A percentile compares a stretch with the other conserved stretches of the same genome.
Conservation (phyloP, 2,797 vertebrate genomes). For the Diceros bicornis region DNA sequence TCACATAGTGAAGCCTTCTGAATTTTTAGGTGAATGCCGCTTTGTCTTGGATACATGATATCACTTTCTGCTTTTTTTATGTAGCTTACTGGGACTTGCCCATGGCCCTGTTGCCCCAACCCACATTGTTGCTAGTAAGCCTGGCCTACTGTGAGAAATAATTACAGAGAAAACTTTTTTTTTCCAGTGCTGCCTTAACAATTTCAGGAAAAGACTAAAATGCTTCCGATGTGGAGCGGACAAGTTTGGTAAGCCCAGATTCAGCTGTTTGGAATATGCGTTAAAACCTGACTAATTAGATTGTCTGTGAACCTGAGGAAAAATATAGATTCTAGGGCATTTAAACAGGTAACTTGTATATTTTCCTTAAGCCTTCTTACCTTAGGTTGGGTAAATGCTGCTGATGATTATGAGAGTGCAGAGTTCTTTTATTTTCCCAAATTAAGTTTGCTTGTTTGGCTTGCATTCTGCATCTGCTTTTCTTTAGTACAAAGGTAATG, state of each 20-base stretch:
- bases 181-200: constrained; percentile 99
- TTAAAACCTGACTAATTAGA: constrained; percentile 33
- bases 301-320: background rate
- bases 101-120: background rate
- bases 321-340: background rate
- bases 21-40: background rate
- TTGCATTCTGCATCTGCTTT: background rate
- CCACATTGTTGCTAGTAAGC: constrained; percentile 53
- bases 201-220: constrained; percentile 99
- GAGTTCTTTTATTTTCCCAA: background rate
- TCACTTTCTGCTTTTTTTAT: background rate
- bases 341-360: background rate
- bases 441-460: background rate
- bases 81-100: constrained; percentile 28
- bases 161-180: constrained; percentile 72
- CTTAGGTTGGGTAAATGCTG: background rate
- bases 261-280: constrained; percentile 14
- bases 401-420: background rate
- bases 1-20: background rate
- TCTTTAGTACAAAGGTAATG: background rate
- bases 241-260: constrained; percentile 95
- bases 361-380: constrained; percentile 33
- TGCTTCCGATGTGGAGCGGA: constrained; percentile 99
- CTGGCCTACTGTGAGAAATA: constrained; percentile 71
- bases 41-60: background rate